Percentiles rank a stretch among this genome's conserved stretches.
Conservation (phyloP, 2,797 vertebrate species). For the Enteromius trimaculatus region DNA sequence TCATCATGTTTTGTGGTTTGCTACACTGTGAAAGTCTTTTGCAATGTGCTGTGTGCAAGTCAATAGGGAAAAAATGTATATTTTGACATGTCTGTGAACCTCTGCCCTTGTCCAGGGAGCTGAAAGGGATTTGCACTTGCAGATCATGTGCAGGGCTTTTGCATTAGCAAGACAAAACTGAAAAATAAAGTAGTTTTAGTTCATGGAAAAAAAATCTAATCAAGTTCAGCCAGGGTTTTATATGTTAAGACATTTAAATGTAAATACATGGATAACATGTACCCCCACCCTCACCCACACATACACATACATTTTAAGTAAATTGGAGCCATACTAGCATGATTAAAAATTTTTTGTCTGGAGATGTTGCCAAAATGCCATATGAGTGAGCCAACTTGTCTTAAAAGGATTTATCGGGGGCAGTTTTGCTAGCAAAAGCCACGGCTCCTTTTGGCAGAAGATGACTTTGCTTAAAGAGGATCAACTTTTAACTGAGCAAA, state of each 20-base stretch:
- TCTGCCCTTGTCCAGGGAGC: background rate
- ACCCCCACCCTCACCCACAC: too few relatives aligned
- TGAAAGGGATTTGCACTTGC: background rate
- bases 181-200: background rate
- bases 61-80: slow-evolving; percentile 56
- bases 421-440: slow-evolving; percentile 7
- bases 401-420: slow-evolving; percentile 3
- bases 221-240: background rate
- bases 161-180: background rate
- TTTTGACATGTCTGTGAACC: slow-evolving; percentile 3
- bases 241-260: background rate
- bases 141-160: background rate
- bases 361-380: background rate
- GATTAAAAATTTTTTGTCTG: background rate
- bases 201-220: background rate
- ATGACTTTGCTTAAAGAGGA: slow-evolving; percentile 14
- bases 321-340: background rate
- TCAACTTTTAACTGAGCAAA: slow-evolving; percentile 23
- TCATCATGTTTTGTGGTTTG: slow-evolving; percentile 66
- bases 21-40: slow-evolving; percentile 54
- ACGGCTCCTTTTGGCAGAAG: slow-evolving; percentile 47
- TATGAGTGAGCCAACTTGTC: background rate
- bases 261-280: background rate
- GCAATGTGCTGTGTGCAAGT: slow-evolving; percentile 65
- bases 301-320: background rate